Evolutionary conservation across 2,113 vertebrate species (phyloP), one percentile per base, ranked within the genome.

Genomic region (Labeo catla): DNA sequence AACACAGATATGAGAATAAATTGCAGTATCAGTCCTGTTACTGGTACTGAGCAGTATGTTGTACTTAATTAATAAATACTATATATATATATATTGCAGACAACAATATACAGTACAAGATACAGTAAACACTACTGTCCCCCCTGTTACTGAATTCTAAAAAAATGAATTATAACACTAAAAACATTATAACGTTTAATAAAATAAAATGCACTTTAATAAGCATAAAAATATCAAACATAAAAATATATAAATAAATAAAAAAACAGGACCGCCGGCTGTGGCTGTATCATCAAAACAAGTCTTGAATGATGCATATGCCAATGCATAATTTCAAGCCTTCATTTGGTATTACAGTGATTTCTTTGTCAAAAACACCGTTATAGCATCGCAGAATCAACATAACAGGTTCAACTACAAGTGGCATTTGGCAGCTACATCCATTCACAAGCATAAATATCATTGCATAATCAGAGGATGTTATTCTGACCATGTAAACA

Each of bases 1-100:
- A 90, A 91, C 91, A 91, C 81, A 85, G 90, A 87, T 81, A 85
- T 86, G 85, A 68, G 52, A 47, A 49, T 28, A 83, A 36, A 86
- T 78, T 74, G 21, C 36, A 66, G 45, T 54, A 3, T 68, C 23
- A 52, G 50, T 19, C 54, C 43, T 73, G 36, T 15, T 66, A 45
- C 23, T 72, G 16, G 68, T 16, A 43, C 28, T 36, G 36, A 72
- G 12, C 10, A 70, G 47, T 49, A 10, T 3, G 47, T 49, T 49
- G 47, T 49, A 49, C 2, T 28, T 28, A 28, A 28, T 28, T 28
- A 28, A 28, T 28, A 28, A 28, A 28, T 28, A 28, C 8, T 47
- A 9, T 47, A 9, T 47, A 47, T 10, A 49, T 49, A 49, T 49
- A 49, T 49, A 49, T 49, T 10, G 45, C 8, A 47, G 45, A 8